Conservation (phyloP, 1,140 invertebrate species). For the Aporrectodea caliginosa region DNA sequence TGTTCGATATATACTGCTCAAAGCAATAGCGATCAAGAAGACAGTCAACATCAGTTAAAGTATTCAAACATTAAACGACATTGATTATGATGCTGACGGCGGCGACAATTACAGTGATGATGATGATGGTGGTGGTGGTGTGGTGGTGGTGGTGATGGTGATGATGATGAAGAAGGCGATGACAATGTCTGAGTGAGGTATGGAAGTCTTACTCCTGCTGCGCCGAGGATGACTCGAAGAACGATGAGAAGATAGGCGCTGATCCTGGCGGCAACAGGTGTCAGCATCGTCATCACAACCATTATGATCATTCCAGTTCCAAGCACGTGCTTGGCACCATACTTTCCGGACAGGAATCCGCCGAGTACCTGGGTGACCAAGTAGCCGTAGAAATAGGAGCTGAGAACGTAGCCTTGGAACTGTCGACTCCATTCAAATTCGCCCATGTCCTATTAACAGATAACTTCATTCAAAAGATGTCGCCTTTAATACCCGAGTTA, state of each 20-base stretch:
- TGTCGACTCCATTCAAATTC: slow-evolving; percentile 5
- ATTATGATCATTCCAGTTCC: slow-evolving; percentile 43
- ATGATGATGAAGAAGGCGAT: too few species aligned
- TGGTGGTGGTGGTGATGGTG: too few species aligned
- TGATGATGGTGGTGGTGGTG: too few species aligned
- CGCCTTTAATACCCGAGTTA: too few species aligned
- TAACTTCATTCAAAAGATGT: too few species aligned
- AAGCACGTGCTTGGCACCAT: slow-evolving; percentile 51
- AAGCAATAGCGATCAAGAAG: too few species aligned
- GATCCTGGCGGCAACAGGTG: slow-evolving; percentile 44
- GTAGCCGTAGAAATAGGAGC: slow-evolving; percentile 15
- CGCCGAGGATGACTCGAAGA: slow-evolving; percentile 45
- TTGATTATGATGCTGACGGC: too few species aligned
- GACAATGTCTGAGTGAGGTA: too few species aligned
- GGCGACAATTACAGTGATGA: too few species aligned
- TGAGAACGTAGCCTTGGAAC: background rate
- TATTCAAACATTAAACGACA: background rate
- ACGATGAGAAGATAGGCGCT: slow-evolving; percentile 43
- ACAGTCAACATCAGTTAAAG: too few species aligned
- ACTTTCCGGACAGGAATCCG: slow-evolving; percentile 64
- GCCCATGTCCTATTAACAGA: background rate
- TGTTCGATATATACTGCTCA: too few species aligned
- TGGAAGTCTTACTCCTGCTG: slow-evolving; percentile 46
- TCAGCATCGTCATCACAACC: slow-evolving; percentile 41
- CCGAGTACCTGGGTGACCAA: slow-evolving; percentile 74